Evolutionary conservation across 1,140 invertebrate species (phyloP).

Genomic region (Andricus grossulariae): DNA sequence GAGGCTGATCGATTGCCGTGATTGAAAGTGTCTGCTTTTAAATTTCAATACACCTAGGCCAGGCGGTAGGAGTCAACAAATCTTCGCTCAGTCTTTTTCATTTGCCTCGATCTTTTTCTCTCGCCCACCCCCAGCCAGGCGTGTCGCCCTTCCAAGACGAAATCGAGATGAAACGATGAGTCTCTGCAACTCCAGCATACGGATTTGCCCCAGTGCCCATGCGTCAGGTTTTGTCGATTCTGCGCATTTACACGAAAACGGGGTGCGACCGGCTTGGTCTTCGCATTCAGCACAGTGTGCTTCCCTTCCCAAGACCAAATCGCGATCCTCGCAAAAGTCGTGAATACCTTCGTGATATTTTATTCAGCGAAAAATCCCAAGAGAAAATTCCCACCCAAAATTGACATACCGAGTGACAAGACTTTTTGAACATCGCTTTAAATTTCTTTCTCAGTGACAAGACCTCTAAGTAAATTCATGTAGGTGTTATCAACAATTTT

Average conservation of each 20-base stretch:
- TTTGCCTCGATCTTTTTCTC: constrained; percentile 29
- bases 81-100: constrained; percentile 31
- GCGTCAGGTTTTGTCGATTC: constrained; percentile 41
- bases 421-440: background rate
- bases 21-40: constrained; percentile 22
- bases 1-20: constrained; percentile 3
- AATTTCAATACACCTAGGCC: constrained; percentile 20
- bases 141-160: constrained; percentile 27
- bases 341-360: constrained; percentile 18
- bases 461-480: background rate
- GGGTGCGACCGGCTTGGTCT: constrained; percentile 50
- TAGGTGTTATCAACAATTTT: too few species aligned
- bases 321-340: constrained; percentile 17
- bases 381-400: constrained; percentile 16
- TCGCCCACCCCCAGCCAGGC: background rate
- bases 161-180: constrained; percentile 37
- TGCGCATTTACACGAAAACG: constrained; percentile 39
- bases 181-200: constrained; percentile 40
- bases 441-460: background rate
- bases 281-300: constrained; percentile 44
- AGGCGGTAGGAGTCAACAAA: constrained; percentile 18
- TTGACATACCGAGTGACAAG: constrained; percentile 2
- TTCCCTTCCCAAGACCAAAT: constrained; percentile 35
- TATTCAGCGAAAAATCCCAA: background rate
- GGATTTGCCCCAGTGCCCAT: constrained; percentile 43